These are phyloP conservation scores for Danionella dracula DNA, from an alignment of 2,797 vertebrate species.

Conservation along the genomic window DNA sequence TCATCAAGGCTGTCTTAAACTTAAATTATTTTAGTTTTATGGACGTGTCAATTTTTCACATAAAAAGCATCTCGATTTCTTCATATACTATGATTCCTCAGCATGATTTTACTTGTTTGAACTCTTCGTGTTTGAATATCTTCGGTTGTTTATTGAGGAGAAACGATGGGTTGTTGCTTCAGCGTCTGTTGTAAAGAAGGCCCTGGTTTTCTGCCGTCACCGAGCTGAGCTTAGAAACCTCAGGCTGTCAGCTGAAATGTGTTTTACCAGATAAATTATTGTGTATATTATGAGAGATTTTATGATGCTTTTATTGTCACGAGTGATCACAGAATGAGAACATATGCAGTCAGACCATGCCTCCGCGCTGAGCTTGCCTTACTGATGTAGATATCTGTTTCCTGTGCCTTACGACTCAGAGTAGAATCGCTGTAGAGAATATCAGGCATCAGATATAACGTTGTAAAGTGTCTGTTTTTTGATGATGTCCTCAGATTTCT, in stretches of 20 bases:
- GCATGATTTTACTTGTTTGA: too few relatives aligned
- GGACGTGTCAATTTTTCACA: too few relatives aligned
- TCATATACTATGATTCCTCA: too few relatives aligned
- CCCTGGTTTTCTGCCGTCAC: not conserved
- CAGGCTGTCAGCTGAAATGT: slow-evolving; percentile 2
- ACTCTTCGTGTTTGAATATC: too few relatives aligned
- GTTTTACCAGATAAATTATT: slow-evolving; percentile 26
- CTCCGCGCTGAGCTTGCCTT: slow-evolving; percentile 17
- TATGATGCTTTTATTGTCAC: slow-evolving; percentile 1
- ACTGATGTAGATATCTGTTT: slow-evolving; percentile 11
- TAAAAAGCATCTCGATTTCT: too few relatives aligned
- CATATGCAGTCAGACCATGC: not conserved
- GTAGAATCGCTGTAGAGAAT: not conserved
- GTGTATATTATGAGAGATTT: slow-evolving; percentile 14
- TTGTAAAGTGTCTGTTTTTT: slow-evolving; percentile 3
- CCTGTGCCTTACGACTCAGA: slow-evolving; percentile 25
- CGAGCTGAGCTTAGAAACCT: slow-evolving; percentile 15
- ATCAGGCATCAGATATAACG: slow-evolving; percentile 1
- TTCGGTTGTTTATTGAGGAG: too few relatives aligned
- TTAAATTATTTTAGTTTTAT: too few relatives aligned
- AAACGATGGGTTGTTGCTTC: too few relatives aligned
- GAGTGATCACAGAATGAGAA: not conserved
- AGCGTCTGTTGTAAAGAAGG: too few relatives aligned
- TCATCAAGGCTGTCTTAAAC: too few relatives aligned
- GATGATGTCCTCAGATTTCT: not conserved